These are phyloP conservation scores for Sarcophaga bullata DNA, from an alignment of 1,140 invertebrate genomes.

Conservation along the genomic window DNA sequence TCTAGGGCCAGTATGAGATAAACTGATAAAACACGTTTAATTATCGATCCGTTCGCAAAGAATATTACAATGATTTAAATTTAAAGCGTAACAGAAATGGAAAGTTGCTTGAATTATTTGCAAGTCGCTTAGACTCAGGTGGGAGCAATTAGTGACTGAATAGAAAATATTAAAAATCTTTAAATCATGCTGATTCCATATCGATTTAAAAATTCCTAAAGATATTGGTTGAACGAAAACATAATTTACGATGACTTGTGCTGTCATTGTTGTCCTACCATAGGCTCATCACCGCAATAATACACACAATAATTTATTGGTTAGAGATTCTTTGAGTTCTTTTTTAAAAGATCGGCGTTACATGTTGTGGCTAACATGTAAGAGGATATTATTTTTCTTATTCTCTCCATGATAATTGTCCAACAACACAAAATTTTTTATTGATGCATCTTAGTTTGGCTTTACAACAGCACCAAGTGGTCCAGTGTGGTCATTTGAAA, in stretches of 20 bases:
- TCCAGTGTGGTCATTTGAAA: not conserved
- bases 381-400: not conserved
- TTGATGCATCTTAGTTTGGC: not conserved
- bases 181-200: too few relatives aligned
- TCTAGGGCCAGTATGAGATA: too few relatives aligned
- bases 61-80: too few relatives aligned
- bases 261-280: not conserved
- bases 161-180: too few relatives aligned
- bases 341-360: not conserved
- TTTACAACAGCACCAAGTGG: not conserved
- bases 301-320: too few relatives aligned
- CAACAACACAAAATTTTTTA: not conserved
- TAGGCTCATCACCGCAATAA: too few relatives aligned
- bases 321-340: not conserved
- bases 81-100: too few relatives aligned
- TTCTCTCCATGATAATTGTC: not conserved
- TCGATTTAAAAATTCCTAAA: not conserved
- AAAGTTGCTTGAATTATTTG: too few relatives aligned
- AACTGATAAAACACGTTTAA: too few relatives aligned
- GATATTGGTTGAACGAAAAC: not conserved
- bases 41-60: too few relatives aligned
- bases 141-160: too few relatives aligned
- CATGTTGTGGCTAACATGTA: not conserved
- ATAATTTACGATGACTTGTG: not conserved
- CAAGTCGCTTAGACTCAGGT: too few relatives aligned